Conservation (phyloP, 2,113 vertebrate species). For the Empidonax traillii region DNA sequence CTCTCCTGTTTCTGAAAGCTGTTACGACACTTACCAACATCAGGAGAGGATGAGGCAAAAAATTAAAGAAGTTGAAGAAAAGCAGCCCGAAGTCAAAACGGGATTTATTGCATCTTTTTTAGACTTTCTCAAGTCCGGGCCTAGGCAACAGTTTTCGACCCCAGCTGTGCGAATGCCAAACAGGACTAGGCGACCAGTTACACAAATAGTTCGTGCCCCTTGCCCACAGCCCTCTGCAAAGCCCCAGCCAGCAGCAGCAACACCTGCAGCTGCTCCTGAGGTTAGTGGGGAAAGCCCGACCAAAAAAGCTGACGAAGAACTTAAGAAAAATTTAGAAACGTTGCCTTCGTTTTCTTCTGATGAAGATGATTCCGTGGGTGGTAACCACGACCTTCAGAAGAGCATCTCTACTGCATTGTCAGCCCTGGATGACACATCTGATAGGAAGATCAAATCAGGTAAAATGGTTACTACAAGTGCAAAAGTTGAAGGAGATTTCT, state of each 20-base stretch:
- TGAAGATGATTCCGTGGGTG: conserved; percentile 90
- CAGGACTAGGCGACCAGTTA: conserved; percentile 83
- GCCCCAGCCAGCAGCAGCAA: conserved; percentile 59
- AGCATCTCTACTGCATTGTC: conserved; percentile 87
- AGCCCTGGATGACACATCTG: conserved; percentile 84
- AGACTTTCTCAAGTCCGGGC: conserved; percentile 96
- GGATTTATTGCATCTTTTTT: conserved; percentile 98
- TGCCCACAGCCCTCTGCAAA: conserved; percentile 78
- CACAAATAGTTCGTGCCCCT: conserved; percentile 75
- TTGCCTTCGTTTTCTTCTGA: conserved; percentile 94
- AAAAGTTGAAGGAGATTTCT: background rate
- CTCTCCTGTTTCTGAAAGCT: conserved; percentile 75
- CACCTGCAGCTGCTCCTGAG: conserved; percentile 71
- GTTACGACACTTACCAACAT: conserved; percentile 89
- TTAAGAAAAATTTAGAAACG: conserved; percentile 89
- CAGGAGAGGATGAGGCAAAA: conserved; percentile 97
- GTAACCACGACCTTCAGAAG: conserved; percentile 90
- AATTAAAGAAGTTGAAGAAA: conserved; percentile 97
- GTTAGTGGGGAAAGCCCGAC: conserved; percentile 69
- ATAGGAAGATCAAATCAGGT: conserved; percentile 88
- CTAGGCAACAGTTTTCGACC: conserved; percentile 92
- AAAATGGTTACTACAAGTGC: conserved; percentile 35
- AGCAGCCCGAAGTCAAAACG: conserved; percentile 96
- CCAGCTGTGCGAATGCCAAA: conserved; percentile 87
- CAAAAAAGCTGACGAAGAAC: conserved; percentile 85